phyloP scores from a whole-genome alignment of 2,797 vertebrate genomes.

The Chrosomus eos region DNA sequence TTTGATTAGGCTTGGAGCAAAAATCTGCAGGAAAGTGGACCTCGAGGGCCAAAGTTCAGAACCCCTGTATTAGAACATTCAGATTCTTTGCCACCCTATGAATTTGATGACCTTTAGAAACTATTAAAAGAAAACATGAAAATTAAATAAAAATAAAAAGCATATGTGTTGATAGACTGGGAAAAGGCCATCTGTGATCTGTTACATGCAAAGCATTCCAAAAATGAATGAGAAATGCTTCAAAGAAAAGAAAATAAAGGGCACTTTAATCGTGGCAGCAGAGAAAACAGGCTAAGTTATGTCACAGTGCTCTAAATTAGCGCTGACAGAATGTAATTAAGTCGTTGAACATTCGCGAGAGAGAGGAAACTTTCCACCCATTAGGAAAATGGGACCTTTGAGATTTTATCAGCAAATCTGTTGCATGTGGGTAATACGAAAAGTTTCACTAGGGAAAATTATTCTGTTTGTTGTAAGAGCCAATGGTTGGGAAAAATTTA shows the following conservation, averaged over 20 bases:
- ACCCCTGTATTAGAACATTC: no score
- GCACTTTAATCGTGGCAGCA: conserved; percentile 43
- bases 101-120: not conserved
- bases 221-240: conserved; percentile 55
- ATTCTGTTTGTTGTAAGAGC: conserved; percentile 24
- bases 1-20: not conserved
- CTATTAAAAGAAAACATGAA: not conserved
- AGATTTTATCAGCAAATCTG: conserved; percentile 41
- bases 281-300: conserved; percentile 30
- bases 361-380: conserved; percentile 24
- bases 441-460: conserved; percentile 14
- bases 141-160: conserved; percentile 2
- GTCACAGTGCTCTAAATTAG: conserved; percentile 52
- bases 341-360: conserved; percentile 16
- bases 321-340: conserved; percentile 52
- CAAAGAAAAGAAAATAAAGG: conserved; percentile 62
- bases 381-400: conserved; percentile 41
- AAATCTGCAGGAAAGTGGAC: not conserved
- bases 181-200: conserved; percentile 31
- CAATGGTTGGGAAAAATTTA: conserved; percentile 4
- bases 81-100: not conserved
- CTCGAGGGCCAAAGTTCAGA: not conserved
- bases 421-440: conserved; percentile 27
- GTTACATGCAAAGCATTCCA: conserved; percentile 35
- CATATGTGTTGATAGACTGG: conserved; percentile 30